Evolutionary conservation across 2,888 invertebrate genomes (phyloP), one percentile per base, ranked within the genome.

Genomic region (Anthophora plumipes): DNA sequence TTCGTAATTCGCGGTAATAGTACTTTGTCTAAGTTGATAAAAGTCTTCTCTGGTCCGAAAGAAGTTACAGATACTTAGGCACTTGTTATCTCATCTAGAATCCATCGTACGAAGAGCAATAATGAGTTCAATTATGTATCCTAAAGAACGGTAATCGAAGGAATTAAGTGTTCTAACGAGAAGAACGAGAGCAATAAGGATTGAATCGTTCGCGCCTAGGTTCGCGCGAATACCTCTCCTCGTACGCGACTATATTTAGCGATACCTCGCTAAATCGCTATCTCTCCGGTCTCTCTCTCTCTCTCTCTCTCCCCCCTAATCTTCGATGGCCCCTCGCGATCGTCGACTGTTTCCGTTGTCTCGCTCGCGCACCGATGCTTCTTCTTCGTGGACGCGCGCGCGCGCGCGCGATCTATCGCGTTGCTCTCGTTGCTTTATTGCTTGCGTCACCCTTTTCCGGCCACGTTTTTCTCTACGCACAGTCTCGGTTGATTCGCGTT

Each of bases 31-130:
- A 91, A 89, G 90, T 91, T 90, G 91, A 91, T 91, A 92, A 91
- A 92, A 92, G 90, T 92, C 90, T 92, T 91, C 90, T 91, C 92
- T 93, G 93, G 93, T 93, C 92, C 92, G 90, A 92, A 92, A 92
- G 91, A 93, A 92, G 89, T 92, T 92, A 91, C 89, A 91, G 91
- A 91, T 93, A 93, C 91, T 91, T 93, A 93, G 93, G 93, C 93
- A 93, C 93, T 93, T 93, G 92, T 92, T 92, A 90, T 92, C 86
- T 90, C 87, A 83, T 91, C 89, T 92, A 88, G 88, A 90, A 92
- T 90, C 89, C 89, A 90, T 91, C 84, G 86, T 88, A 90, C 88
- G 90, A 90, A 90, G 86, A 80, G 80, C 76, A 81, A 84, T 84
- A 77, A 88, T 84, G 79, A 88, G 85, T 84, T 78, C 85, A 86